phyloP scores from a whole-genome alignment of 1,140 invertebrate species.

The Atta texana region DNA sequence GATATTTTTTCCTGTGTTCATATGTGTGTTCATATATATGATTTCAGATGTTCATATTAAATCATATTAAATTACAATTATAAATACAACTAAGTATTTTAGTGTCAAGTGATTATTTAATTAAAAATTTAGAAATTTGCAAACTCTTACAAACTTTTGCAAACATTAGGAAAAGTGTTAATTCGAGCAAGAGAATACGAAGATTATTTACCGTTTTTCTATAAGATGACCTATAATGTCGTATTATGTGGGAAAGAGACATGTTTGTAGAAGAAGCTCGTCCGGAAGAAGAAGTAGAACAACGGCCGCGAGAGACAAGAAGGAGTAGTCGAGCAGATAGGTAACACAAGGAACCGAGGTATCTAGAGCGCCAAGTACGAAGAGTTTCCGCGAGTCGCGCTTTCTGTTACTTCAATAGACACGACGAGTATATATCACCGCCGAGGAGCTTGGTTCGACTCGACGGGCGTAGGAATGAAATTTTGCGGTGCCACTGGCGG shows the following conservation, averaged over 20 bases:
- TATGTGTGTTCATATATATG: too few relatives aligned
- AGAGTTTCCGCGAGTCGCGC: conserved; percentile 78
- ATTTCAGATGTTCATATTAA: background rate
- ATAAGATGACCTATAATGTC: background rate
- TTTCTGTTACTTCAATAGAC: conserved; percentile 82
- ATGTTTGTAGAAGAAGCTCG: conserved; percentile 19
- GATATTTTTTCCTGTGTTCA: conserved; percentile 9
- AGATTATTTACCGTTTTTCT: background rate
- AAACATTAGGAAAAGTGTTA: background rate
- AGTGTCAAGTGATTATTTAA: conserved; percentile 8
- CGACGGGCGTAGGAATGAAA: conserved; percentile 49
- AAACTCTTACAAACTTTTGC: background rate
- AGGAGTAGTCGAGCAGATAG: conserved; percentile 57
- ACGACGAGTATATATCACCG: conserved; percentile 68
- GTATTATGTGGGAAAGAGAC: conserved; percentile 42
- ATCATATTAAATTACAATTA: conserved; percentile 6
- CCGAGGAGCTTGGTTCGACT: conserved; percentile 24
- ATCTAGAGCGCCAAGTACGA: conserved; percentile 79
- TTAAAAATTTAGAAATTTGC: background rate
- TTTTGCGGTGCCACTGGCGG: conserved; percentile 60
- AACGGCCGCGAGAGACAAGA: conserved; percentile 41
- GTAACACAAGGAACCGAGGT: conserved; percentile 76
- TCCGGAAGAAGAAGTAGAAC: conserved; percentile 46
- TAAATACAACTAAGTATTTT: background rate
- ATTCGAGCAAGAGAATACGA: background rate